phyloP scores from a whole-genome alignment of 2,888 invertebrate genomes.

The Conchocele bisecta region DNA sequence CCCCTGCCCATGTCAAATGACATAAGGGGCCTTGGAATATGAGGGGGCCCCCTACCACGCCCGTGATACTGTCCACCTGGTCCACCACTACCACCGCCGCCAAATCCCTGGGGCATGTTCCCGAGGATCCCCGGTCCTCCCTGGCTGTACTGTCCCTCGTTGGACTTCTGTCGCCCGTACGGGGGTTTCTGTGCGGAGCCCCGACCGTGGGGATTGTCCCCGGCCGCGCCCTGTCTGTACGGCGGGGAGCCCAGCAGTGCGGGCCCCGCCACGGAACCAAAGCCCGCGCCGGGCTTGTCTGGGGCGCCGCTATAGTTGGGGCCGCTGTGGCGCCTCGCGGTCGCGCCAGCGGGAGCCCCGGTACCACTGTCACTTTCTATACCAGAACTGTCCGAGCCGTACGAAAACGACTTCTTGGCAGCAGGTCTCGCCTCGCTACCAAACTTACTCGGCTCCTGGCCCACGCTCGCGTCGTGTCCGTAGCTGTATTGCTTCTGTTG shows the following conservation, averaged over 20 bases:
- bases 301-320: too few relatives aligned
- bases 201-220: constrained; percentile 18
- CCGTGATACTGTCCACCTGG: constrained; percentile 34
- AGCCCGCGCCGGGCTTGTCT: too few relatives aligned
- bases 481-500: background rate
- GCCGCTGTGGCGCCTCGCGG: too few relatives aligned
- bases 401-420: constrained; percentile 42
- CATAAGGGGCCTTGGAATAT: constrained; percentile 45
- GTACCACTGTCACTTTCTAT: constrained; percentile 23
- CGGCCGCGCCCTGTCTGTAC: constrained; percentile 15
- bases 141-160: constrained; percentile 29
- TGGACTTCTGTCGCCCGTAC: constrained; percentile 32
- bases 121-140: constrained; percentile 37
- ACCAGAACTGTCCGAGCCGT: constrained; percentile 38
- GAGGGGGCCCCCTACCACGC: constrained; percentile 26
- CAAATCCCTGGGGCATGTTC: constrained; percentile 27
- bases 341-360: background rate
- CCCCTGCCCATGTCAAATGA: constrained; percentile 39
- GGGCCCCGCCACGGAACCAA: too few relatives aligned
- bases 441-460: constrained; percentile 4
- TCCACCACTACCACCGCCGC: too few relatives aligned
- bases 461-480: constrained; percentile 5
- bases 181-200: constrained; percentile 43
- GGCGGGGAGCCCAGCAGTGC: constrained; percentile 29
- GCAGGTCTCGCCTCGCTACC: constrained; percentile 23